A percentile compares a stretch with the other conserved stretches of the same genome.
These are phyloP conservation scores for Pedionomus torquatus DNA, from an alignment of 2,113 vertebrate species.

Conservation along the genomic window DNA sequence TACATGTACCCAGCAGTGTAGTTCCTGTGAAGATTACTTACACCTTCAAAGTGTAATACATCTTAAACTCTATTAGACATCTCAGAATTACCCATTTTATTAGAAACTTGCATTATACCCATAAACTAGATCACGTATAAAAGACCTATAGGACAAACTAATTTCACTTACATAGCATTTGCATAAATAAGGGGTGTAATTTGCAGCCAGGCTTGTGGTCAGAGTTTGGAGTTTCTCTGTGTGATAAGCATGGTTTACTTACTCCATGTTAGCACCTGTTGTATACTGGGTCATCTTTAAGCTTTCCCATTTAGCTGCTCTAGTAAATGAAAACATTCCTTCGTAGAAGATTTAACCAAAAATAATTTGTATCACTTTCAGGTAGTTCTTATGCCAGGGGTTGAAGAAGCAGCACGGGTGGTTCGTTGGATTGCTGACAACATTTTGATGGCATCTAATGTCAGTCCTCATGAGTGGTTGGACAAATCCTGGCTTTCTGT, in stretches of 20 bases:
- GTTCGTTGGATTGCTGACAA: conserved; percentile 86
- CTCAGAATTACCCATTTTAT: background rate
- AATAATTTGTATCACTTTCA: conserved; percentile 56
- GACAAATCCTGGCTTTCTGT: conserved; percentile 88
- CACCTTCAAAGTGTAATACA: background rate
- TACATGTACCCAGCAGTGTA: background rate
- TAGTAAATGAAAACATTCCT: background rate
- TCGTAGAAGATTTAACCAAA: conserved; percentile 8
- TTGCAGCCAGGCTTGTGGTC: background rate
- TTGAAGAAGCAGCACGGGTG: conserved; percentile 79
- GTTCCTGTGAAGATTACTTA: background rate
- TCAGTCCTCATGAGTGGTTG: conserved; percentile 78
- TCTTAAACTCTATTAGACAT: background rate
- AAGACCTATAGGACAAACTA: background rate
- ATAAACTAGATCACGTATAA: background rate
- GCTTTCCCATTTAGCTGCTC: background rate
- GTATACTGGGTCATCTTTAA: background rate
- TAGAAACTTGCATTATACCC: background rate
- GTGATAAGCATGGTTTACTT: background rate
- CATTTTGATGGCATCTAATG: conserved; percentile 77
- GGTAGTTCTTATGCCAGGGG: conserved; percentile 82
- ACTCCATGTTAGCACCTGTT: background rate
- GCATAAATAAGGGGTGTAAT: background rate
- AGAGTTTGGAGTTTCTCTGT: background rate
- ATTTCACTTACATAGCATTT: background rate